phyloP scores from a whole-genome alignment of 1,140 invertebrate species.

The Temnothorax curvispinosus region DNA sequence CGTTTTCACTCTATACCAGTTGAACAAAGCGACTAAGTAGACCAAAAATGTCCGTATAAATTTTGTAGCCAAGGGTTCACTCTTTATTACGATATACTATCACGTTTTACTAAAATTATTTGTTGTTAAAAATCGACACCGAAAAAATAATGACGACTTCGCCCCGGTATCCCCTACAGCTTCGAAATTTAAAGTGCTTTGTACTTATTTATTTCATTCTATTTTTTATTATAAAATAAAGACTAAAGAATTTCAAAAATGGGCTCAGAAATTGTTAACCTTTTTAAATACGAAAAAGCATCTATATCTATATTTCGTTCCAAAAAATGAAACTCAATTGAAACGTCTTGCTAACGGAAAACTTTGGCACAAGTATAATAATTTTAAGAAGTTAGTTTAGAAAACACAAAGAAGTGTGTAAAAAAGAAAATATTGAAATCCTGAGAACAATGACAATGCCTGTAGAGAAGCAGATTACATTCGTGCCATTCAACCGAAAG shows the following conservation, averaged over 20 bases:
- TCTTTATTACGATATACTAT: too few relatives aligned
- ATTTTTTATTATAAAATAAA: conserved; percentile 1
- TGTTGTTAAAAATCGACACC: too few relatives aligned
- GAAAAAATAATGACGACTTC: too few relatives aligned
- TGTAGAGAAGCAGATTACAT: background rate
- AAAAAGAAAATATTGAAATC: background rate
- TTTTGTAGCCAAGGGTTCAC: too few relatives aligned
- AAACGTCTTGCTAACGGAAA: conserved; percentile 2
- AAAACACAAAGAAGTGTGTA: background rate
- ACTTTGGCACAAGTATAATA: conserved; percentile 20
- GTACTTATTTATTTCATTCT: background rate
- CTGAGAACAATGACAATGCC: background rate
- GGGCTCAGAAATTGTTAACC: background rate
- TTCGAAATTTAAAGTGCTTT: background rate
- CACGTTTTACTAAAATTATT: too few relatives aligned
- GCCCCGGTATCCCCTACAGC: too few relatives aligned
- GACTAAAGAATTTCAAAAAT: background rate
- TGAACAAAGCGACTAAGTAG: too few relatives aligned
- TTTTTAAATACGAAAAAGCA: background rate
- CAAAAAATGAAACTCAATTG: background rate
- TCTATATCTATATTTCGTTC: background rate
- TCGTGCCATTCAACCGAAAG: background rate
- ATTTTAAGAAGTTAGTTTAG: background rate
- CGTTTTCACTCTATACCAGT: too few relatives aligned
- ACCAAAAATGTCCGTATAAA: too few relatives aligned